Base-by-base conservation (phyloP, 2,888 invertebrate genomes). In the Microctonus brassicae region DNA sequence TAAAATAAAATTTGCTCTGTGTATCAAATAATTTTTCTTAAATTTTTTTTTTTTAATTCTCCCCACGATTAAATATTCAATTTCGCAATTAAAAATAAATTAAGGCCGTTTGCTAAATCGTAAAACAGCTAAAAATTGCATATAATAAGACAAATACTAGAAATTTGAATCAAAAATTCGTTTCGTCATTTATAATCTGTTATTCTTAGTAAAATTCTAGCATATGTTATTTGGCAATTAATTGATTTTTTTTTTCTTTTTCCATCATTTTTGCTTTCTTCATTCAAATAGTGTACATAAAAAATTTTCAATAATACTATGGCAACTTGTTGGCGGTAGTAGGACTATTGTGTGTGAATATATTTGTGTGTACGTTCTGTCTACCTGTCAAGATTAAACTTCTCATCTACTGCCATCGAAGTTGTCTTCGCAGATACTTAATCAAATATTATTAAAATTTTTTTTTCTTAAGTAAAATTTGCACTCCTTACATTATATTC, bases 141-240 rank as follows among this genome's bases (percentile, higher is more conserved):
- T 62, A 47, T 20, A 29, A 61, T 36, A 39, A 69, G 61, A 71
- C 58, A 17, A 47, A 55, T 62, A 64, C 47, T 65, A 63, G 60
- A 58, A 42, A 36, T 70, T 57, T 65, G 1, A 66, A 62, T 67
- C 7, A 47, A 60, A 42, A 64, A 61, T 67, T 62, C 36, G 47
- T 68, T 68, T 34, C 57, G 26, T 52, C 33, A 52, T 65, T 65
- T 52, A 70, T 63, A 70, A 65, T 65, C 65, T 62, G 55, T 53
- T 61, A 71, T 39, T 66, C 53, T 66, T 61, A 62, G 65, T 71
- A 61, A 70, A 52, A 66, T 65, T 69, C 62, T 69, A 69, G 60
- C 53, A 65, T 70, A 60, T 62, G 68, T 72, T 73, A 72, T 64
- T 70, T 73, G 69, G 71, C 67, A 70, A 72, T 69, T 57, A 70